Base-by-base conservation (phyloP, 2,113 vertebrate genomes). In the Cyphomyrus discorhynchus region DNA sequence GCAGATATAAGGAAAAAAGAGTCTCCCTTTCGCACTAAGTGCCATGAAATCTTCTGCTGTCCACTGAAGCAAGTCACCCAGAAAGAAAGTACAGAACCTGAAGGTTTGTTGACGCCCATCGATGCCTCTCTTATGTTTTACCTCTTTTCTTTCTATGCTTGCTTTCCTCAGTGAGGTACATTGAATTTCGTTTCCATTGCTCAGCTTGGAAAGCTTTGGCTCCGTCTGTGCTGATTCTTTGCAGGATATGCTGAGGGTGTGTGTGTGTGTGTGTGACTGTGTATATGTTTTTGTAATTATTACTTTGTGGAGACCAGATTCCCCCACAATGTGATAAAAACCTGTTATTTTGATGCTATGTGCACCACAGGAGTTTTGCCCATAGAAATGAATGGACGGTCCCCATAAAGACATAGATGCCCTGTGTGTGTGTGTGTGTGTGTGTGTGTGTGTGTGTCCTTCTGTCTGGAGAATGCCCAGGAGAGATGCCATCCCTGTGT, bases 11-110 rank as follows among this genome's bases (percentile, higher is more conserved):
- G 96, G 96, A 97, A 96, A 96, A 97, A 97, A 96, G 96, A 96
- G 95, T 97, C 96, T 94, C 96, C 96, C 90, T 97, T 97, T 97
- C 96, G 96, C 95, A 96, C 96, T 96, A 97, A 97, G 95, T 97
- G 96, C 95, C 96, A 97, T 95, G 96, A 97, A 97, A 96, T 97
- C 96, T 97, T 97, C 96, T 97, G 97, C 96, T 97, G 96, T 93
- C 96, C 97, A 90, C 95, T 97, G 96, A 97, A 97, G 97, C 97
- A 97, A 96, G 96, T 97, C 91, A 95, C 96, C 93, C 96, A 95
- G 95, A 97, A 97, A 96, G 96, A 97, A 92, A 96, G 96, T 95
- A 95, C 96, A 95, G 96, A 96, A 92, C 96, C 95, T 0, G 96
- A 97, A 97, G 97, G 97, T 97, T 97, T 97, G 97, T 97, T 8